Conservation (phyloP, 2,888 invertebrate genomes). For the Argyra leucocephala region DNA sequence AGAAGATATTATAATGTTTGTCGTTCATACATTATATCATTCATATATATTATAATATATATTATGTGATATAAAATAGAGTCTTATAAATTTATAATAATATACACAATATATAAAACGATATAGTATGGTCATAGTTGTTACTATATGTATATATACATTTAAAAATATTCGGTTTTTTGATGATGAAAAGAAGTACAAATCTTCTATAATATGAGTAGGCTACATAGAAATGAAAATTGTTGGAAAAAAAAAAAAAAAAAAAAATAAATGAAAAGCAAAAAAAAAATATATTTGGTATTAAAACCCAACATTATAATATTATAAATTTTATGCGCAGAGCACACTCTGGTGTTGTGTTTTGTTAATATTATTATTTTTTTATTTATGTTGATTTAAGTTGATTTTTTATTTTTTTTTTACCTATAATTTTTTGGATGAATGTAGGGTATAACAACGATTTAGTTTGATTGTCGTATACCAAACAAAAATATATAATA, state of each 20-base stretch:
- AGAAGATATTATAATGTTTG: not conserved
- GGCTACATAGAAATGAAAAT: not conserved
- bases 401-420: too few species aligned
- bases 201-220: not conserved
- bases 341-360: not conserved
- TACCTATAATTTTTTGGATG: too few species aligned
- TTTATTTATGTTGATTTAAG: too few species aligned
- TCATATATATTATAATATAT: not conserved
- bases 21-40: not conserved
- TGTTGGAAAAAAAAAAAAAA: not conserved
- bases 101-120: too few species aligned
- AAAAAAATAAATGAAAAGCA: not conserved
- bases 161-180: not conserved
- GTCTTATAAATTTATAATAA: too few species aligned
- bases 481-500: too few species aligned
- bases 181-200: not conserved
- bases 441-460: too few species aligned
- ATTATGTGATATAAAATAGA: too few species aligned
- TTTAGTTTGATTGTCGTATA: too few species aligned
- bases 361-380: too few species aligned
- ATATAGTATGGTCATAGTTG: too few species aligned
- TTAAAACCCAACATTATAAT: conserved; percentile 6
- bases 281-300: not conserved
- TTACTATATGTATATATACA: not conserved
- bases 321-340: not conserved